Conservation (phyloP, 2,888 invertebrate species). For the Phortica magna region DNA sequence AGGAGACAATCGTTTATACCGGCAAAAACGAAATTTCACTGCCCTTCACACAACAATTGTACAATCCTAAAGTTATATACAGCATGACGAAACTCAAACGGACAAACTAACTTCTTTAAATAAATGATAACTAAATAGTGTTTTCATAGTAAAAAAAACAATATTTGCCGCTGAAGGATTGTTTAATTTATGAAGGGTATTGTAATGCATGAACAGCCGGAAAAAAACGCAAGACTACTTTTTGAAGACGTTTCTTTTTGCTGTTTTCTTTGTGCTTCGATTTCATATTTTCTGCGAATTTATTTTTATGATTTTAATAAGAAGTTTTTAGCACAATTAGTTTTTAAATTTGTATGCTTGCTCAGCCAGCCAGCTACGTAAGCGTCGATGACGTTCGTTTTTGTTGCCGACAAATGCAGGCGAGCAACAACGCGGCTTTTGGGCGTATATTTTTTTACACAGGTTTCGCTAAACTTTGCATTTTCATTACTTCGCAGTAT, state of each 20-base stretch:
- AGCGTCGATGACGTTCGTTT: slow-evolving; percentile 42
- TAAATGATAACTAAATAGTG: no score
- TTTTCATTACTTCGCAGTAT: slow-evolving; percentile 26
- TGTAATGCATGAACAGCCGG: neutral
- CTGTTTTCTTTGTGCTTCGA: slow-evolving; percentile 26
- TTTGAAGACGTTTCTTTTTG: neutral
- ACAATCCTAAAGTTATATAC: slow-evolving; percentile 21
- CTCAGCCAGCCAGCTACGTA: slow-evolving; percentile 48
- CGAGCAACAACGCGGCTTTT: slow-evolving; percentile 62
- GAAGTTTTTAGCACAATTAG: slow-evolving; percentile 52
- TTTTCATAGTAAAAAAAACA: no score
- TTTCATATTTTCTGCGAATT: slow-evolving; percentile 50
- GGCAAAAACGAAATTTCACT: neutral
- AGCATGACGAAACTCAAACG: no score
- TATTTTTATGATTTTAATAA: neutral
- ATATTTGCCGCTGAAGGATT: no score
- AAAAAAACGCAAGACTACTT: neutral
- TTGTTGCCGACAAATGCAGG: neutral
- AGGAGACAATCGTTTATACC: neutral
- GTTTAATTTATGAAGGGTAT: neutral
- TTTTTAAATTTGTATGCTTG: slow-evolving; percentile 54
- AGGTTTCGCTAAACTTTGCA: slow-evolving; percentile 33
- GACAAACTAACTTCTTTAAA: no score
- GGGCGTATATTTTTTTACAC: slow-evolving; percentile 57
- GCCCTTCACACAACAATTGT: slow-evolving; percentile 38